phyloP scores from a whole-genome alignment of 2,888 invertebrate species.

The Lasiommata megera region DNA sequence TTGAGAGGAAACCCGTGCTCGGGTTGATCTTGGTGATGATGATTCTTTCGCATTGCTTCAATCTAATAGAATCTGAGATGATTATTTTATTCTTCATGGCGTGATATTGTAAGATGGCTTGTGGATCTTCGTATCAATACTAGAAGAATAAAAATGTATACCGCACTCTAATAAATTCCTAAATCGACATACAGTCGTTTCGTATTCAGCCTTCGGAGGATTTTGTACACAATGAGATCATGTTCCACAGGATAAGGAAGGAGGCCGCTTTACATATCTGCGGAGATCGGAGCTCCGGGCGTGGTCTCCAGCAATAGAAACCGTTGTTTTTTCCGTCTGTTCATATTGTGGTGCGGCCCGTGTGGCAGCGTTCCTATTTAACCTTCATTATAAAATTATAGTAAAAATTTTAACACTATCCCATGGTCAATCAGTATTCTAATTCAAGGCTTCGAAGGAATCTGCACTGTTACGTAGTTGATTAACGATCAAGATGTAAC shows the following conservation, averaged over 20 bases:
- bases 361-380: neutral
- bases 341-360: neutral
- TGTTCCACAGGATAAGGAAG: constrained; percentile 61
- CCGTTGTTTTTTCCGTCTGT: constrained; percentile 28
- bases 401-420: too few species aligned
- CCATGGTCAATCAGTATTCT: too few species aligned
- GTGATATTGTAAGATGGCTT: too few species aligned
- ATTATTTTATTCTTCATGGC: too few species aligned
- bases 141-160: constrained; percentile 62
- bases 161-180: constrained; percentile 73
- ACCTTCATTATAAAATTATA: too few species aligned
- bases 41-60: too few species aligned
- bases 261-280: constrained; percentile 68
- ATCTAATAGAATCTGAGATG: too few species aligned
- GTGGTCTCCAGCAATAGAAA: constrained; percentile 27
- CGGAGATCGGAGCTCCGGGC: constrained; percentile 44
- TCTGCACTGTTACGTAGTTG: too few species aligned
- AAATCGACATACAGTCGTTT: constrained; percentile 72
- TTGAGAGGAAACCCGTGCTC: too few species aligned
- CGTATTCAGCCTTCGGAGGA: constrained; percentile 61
- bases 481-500: too few species aligned
- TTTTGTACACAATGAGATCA: constrained; percentile 76
- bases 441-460: too few species aligned
- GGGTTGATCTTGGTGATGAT: too few species aligned
- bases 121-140: neutral